Percentiles rank a stretch among this genome's conserved stretches.
These are phyloP conservation scores for Dascyllus trimaculatus DNA, from an alignment of 2,113 vertebrate genomes.

Conservation along the genomic window DNA sequence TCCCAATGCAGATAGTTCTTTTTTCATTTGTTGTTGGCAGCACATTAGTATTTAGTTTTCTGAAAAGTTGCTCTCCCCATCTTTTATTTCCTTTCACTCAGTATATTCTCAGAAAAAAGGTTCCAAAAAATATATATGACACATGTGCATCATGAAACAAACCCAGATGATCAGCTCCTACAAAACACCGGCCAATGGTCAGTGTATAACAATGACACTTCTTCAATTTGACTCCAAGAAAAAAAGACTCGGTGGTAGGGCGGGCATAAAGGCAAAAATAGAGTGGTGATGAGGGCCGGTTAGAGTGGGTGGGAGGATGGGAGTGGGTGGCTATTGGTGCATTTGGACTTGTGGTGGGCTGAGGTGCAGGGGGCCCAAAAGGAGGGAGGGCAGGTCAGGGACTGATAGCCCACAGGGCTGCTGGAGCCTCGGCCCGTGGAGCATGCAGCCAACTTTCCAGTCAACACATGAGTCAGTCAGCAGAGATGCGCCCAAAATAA, in stretches of 20 bases:
- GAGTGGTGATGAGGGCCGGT: slow-evolving; percentile 72
- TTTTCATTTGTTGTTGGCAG: slow-evolving; percentile 81
- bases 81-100: slow-evolving; percentile 18
- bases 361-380: slow-evolving; percentile 60
- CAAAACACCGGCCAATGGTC: slow-evolving; percentile 83
- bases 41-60: slow-evolving; percentile 85
- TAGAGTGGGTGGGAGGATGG: slow-evolving; percentile 74
- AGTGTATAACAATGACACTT: slow-evolving; percentile 87
- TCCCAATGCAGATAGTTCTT: slow-evolving; percentile 86
- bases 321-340: slow-evolving; percentile 71
- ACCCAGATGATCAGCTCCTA: slow-evolving; percentile 11
- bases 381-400: slow-evolving; percentile 82
- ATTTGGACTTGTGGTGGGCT: slow-evolving; percentile 63
- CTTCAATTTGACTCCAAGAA: slow-evolving; percentile 71
- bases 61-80: slow-evolving; percentile 61
- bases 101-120: background rate
- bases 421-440: slow-evolving; percentile 85
- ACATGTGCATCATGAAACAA: slow-evolving; percentile 27
- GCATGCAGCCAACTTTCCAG: slow-evolving; percentile 94
- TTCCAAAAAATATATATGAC: slow-evolving; percentile 31
- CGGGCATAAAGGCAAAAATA: slow-evolving; percentile 69
- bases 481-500: slow-evolving; percentile 96
- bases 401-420: slow-evolving; percentile 88
- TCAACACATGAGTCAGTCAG: slow-evolving; percentile 95
- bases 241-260: slow-evolving; percentile 37